Evolutionary conservation across 2,888 invertebrate genomes (phyloP), one percentile per base, ranked within the genome.

Genomic region (Ophion ellenae): DNA sequence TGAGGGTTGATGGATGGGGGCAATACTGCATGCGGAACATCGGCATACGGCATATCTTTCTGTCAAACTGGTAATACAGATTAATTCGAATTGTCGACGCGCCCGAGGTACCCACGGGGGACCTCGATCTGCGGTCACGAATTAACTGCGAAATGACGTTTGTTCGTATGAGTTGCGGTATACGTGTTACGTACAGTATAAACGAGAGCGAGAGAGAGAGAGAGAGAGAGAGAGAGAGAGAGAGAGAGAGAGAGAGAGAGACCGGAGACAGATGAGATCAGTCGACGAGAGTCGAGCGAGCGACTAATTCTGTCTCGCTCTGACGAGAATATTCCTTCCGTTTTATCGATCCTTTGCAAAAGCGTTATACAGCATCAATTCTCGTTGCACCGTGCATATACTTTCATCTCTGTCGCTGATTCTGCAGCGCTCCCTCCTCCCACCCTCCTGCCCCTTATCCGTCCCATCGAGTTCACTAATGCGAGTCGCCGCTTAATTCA

Each of bases 81-180:
- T 90, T 88, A 89, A 91, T 90, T 90, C 85, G 80, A 88, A 90
- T 91, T 88, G 90, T 87, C 87, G 88, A 81, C 88, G 86, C 86
- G 83, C 84, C 82, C 73, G 70, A 78, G 75, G 57, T 81, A 80
- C 80, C 78, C 83, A 53, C 64, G 64, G 61, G 86, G 78, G 84
- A 75, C 78, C 64, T 74, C 77, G 66, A 75, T 83, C 69, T 74
- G 85, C 70, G 85, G 84, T 71, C 71, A 69, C 75, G 83, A 87
- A 87, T 88, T 87, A 85, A 83, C 87, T 81, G 81, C 59, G 74
- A 86, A 86, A 83, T 83, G 61, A 77, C 83, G 73, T 69, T 76
- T 69, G 82, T 82, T 53, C 53, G 67, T 64, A 40, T 36, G 64
- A 64, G 64, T 70, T n/a, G 36, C n/a, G 40, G 20, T 40, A 40